Conservation (phyloP, 2,888 invertebrate species). For the Anagyrus pseudococci region DNA sequence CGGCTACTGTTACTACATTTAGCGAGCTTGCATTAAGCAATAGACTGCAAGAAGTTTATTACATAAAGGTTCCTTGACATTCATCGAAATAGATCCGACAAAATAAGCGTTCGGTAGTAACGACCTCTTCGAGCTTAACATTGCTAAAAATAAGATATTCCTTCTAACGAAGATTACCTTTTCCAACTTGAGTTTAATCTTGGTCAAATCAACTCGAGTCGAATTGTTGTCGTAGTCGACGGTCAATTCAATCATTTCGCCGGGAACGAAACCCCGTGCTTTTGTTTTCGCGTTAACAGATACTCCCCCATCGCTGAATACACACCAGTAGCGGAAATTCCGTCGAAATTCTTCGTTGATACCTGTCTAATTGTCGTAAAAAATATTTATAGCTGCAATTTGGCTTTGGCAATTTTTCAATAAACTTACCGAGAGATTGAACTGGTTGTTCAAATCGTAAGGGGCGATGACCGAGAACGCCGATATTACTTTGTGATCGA, state of each 20-base stretch:
- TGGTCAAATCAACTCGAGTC: slow-evolving; percentile 65
- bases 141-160: too few relatives aligned
- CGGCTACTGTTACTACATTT: too few relatives aligned
- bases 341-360: slow-evolving; percentile 23
- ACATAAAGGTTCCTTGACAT: too few relatives aligned
- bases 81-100: not conserved
- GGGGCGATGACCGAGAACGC: slow-evolving; percentile 80
- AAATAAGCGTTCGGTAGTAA: too few relatives aligned
- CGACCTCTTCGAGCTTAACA: too few relatives aligned
- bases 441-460: slow-evolving; percentile 75
- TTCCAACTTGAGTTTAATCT: slow-evolving; percentile 37
- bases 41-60: too few relatives aligned
- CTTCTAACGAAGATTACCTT: too few relatives aligned
- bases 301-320: slow-evolving; percentile 71
- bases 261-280: slow-evolving; percentile 75
- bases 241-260: slow-evolving; percentile 72
- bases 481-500: slow-evolving; percentile 79
- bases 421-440: slow-evolving; percentile 68
- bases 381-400: not conserved
- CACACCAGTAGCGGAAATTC: slow-evolving; percentile 49
- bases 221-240: slow-evolving; percentile 72
- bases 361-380: slow-evolving; percentile 20
- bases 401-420: not conserved
- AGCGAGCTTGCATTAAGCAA: too few relatives aligned
- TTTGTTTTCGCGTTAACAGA: slow-evolving; percentile 70